Base-by-base conservation (phyloP, 1,140 invertebrate genomes). In the Neotoxoptera formosana region DNA sequence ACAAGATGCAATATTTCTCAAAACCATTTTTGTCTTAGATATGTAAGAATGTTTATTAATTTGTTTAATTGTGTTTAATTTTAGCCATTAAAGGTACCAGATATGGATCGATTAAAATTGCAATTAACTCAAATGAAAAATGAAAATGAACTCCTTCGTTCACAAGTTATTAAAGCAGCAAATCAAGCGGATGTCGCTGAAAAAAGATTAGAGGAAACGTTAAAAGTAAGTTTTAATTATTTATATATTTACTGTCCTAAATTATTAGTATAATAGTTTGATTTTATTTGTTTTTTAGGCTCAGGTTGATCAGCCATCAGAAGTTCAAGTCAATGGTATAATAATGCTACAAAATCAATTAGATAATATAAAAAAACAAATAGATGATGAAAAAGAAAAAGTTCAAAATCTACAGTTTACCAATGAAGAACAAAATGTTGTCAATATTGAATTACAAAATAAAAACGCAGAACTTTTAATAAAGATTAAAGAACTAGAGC, bases 311-410 rank as follows among this genome's bases (percentile, higher is more conserved):
- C 84, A 41, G 11, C 11, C 60, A 17, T 83, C 36, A 41, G 51
- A 90, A 21, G 41, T 8, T 84, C 91, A 92, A 92, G 76, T 45
- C 25, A 48, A 53, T 93, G 41, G 7, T 30, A 36, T 93, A 41
- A 30, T 53, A 34, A 53, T 51, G 8, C 20, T 84, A 41, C 47
- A 93, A 84, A 51, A 53, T 41, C 91, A 93, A 51, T 56, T 93
- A 84, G 34, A 51, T 53, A 25, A 34, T 53, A 34, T 93, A 23
- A 84, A 83, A 34, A 93, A 93, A 83, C 91, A 93, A 93, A 51
- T 93, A 34, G 81, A 93, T 20, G 91, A 93, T 41, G 91, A 93
- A 41, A 93, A 56, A 56, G 91, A 93, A 93, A 93, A 93, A 86
- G n/a, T 84, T 56, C 91, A 93, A 93, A 93, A 93, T 93, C 25